These are phyloP conservation scores for Centropus bengalensis DNA, from an alignment of 2,113 vertebrate genomes.

Conservation along the genomic window DNA sequence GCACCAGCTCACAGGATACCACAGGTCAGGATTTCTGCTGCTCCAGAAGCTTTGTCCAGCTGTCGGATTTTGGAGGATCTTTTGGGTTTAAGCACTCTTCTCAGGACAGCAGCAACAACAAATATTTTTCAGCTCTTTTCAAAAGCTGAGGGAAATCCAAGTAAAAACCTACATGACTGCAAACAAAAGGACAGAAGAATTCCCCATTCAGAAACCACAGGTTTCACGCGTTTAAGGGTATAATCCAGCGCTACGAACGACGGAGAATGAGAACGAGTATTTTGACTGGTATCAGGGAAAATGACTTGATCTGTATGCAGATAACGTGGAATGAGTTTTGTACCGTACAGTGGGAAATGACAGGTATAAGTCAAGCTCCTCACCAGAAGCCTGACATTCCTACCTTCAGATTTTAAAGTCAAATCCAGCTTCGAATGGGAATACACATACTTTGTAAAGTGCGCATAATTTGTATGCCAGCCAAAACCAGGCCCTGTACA, in stretches of 20 bases:
- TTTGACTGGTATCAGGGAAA: neutral
- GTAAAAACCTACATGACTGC: neutral
- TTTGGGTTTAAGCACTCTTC: neutral
- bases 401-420: neutral
- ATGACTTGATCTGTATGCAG: neutral
- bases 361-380: neutral
- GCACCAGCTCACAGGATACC: neutral
- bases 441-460: neutral
- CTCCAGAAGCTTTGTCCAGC: neutral
- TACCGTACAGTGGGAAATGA: neutral
- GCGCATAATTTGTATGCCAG: neutral
- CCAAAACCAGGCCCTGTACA: neutral
- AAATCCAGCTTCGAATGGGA: neutral
- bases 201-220: neutral
- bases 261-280: neutral
- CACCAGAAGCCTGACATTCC: neutral
- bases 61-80: neutral
- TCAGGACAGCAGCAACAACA: neutral
- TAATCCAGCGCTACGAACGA: neutral
- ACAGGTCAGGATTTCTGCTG: neutral
- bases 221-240: neutral
- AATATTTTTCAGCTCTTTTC: neutral
- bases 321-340: neutral
- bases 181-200: neutral
- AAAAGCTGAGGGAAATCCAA: neutral